Conservation (phyloP, 2,797 vertebrate species). For the Lateolabrax maculatus region DNA sequence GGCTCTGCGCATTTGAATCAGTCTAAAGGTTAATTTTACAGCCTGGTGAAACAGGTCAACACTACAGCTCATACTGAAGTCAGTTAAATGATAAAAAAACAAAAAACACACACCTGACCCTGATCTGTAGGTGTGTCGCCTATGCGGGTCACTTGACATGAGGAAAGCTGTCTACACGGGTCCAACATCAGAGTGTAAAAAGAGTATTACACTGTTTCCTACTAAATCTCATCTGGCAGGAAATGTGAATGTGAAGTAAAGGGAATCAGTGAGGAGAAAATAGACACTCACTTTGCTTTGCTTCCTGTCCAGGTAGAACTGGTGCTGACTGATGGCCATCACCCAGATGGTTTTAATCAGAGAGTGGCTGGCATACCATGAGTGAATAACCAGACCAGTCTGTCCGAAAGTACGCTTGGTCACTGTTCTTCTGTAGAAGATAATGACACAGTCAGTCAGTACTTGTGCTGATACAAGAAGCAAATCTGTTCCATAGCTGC, state of each 20-base stretch:
- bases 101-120: constrained; percentile 8
- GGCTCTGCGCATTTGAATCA: not conserved
- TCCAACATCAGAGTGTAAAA: not conserved
- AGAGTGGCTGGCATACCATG: constrained; percentile 98
- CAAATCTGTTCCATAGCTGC: constrained; percentile 25
- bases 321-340: constrained; percentile 99
- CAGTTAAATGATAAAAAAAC: not conserved
- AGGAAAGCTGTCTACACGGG: constrained; percentile 4
- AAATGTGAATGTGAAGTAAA: not conserved
- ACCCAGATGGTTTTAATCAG: constrained; percentile 99
- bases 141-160: not conserved
- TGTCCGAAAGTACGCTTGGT: constrained; percentile 95
- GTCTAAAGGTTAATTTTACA: constrained; percentile 6
- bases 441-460: constrained; percentile 32
- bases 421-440: constrained; percentile 88
- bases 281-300: constrained; percentile 94
- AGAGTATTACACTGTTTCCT: not conserved
- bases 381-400: constrained; percentile 92
- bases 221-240: not conserved
- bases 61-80: not conserved
- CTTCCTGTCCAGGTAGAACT: constrained; percentile 98
- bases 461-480: not conserved
- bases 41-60: constrained; percentile 4
- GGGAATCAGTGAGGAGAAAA: constrained; percentile 8
- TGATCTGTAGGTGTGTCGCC: not conserved